These are phyloP conservation scores for Poeciliopsis turneri DNA, from an alignment of 2,797 vertebrate genomes.

Conservation along the genomic window DNA sequence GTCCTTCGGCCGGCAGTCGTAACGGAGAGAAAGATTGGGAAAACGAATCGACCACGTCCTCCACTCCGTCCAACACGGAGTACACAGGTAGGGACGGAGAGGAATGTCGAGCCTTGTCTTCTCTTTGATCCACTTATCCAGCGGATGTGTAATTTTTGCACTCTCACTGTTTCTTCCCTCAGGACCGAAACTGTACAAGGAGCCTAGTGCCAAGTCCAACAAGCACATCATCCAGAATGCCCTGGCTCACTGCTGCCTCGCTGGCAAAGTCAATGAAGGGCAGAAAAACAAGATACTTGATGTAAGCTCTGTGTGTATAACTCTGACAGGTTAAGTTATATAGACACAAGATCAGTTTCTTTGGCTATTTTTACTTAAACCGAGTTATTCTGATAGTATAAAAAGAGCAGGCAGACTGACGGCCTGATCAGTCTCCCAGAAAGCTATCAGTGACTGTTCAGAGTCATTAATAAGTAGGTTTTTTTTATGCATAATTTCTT, in stretches of 20 bases:
- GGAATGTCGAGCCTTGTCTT: neutral
- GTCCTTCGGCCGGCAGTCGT: slow-evolving; percentile 87
- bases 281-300: slow-evolving; percentile 98
- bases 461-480: neutral
- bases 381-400: neutral
- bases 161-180: slow-evolving; percentile 15
- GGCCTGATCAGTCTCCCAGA: neutral
- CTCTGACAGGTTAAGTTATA: neutral
- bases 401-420: neutral
- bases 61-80: slow-evolving; percentile 94
- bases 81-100: slow-evolving; percentile 87
- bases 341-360: neutral
- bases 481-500: neutral
- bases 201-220: slow-evolving; percentile 98
- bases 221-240: slow-evolving; percentile 99
- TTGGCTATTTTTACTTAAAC: neutral
- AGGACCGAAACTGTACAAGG: slow-evolving; percentile 98
- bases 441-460: neutral
- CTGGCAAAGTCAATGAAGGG: slow-evolving; percentile 97
- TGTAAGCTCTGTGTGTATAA: slow-evolving; percentile 74
- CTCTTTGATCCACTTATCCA: neutral
- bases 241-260: slow-evolving; percentile 94
- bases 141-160: neutral
- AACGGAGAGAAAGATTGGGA: slow-evolving; percentile 99
- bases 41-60: slow-evolving; percentile 95